These are phyloP conservation scores for Chlamydotis undulata DNA, from an alignment of 2,113 vertebrate genomes.

Conservation along the genomic window DNA sequence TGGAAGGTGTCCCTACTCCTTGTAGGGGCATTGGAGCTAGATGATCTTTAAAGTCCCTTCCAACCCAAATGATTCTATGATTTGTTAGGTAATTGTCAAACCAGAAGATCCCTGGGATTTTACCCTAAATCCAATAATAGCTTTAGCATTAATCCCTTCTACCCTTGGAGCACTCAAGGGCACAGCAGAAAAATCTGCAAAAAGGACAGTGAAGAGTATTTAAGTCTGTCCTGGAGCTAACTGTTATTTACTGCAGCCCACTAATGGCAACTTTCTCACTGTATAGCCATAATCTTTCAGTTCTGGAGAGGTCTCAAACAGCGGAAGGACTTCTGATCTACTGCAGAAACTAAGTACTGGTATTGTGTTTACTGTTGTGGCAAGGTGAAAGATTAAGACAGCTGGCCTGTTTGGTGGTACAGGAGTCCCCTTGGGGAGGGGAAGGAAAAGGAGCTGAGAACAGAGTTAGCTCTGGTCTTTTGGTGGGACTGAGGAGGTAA, in stretches of 20 bases:
- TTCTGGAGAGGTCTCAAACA: background rate
- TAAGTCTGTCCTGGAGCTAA: background rate
- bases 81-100: background rate
- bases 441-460: background rate
- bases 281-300: background rate
- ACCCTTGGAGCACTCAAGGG: background rate
- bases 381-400: background rate
- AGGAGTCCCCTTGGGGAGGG: rapidly evolving
- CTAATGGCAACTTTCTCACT: background rate
- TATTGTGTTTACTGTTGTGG: background rate
- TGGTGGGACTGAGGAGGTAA: background rate
- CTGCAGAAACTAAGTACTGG: background rate
- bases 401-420: background rate
- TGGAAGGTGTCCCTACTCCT: too few relatives aligned
- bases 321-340: background rate
- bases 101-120: background rate
- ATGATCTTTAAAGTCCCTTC: too few relatives aligned
- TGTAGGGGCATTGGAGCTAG: too few relatives aligned
- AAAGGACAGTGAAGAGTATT: background rate
- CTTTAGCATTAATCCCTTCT: background rate
- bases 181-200: background rate
- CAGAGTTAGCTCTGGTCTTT: background rate
- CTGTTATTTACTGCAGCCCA: background rate
- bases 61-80: too few relatives aligned
- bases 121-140: background rate